Evolutionary conservation across 2,113 vertebrate genomes (phyloP), one percentile per base, ranked within the genome.

Genomic region (Balaenoptera acutorostrata): DNA sequence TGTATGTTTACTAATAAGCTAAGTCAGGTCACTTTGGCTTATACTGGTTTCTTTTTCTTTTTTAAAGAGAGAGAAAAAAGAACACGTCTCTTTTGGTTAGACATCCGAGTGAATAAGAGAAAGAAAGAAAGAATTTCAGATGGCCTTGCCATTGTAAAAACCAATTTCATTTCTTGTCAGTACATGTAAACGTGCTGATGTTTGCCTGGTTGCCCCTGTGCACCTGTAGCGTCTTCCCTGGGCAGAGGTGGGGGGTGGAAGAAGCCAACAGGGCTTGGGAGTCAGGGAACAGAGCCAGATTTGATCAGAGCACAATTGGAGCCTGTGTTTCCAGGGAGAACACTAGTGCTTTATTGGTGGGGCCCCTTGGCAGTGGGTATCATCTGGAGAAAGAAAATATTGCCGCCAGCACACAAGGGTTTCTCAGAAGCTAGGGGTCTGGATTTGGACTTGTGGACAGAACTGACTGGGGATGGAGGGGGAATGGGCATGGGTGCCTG

Each of bases 291-390:
- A 77, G 77, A 92, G 77, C 57, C 8, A 7, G 63, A 52, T 88
- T 86, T 84, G 83, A 93, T 49, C 57, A 31, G 52, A 93, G 46
- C 55, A 88, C 66, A 39, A 0, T 71, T 41, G 46, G 68, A 90
- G 91, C 36, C 85, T 66, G 33, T 64, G 69, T 95, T 93, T 90
- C 63, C 52, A 27, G 93, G 52, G 36, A 90, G 80, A 96, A 83
- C 64, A 71, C 78, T 39, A 4, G 80, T 5, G 12, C 46, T 97
- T 89, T 80, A 63, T 41, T 21, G 12, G 64, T 90, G 33, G 55
- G 27, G 5, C 36, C n/a, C 64, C 49, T 72, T 21, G n/a, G 64
- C 13, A n/a, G 55, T 25, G 2, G 2, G 14, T 39, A 41, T 59
- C 31, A 61, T 52, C 66, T 20, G 29, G 31, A 82, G 77, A 85